Evolutionary conservation across 2,888 invertebrate species (phyloP), one percentile per base, ranked within the genome.

Genomic region (Ernsta delagoae): DNA sequence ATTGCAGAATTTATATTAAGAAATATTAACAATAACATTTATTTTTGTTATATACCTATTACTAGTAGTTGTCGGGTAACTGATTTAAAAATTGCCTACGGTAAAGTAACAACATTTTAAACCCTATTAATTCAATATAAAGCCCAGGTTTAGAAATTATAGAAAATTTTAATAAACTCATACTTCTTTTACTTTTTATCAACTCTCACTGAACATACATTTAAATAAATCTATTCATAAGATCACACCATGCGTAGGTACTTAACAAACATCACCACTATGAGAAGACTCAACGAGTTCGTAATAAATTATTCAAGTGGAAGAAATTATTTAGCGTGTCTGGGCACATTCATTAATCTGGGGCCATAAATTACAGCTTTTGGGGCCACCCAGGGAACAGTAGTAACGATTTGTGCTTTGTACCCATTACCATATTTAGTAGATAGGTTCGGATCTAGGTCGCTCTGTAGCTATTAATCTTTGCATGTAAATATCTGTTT

Each of bases 251-350:
- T n/a, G 45, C 45, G 45, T 45, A 3, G n/a, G 24, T 24, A 24
- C 24, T 45, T 45, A 45, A 45, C n/a, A 45, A 45, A 45, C n/a
- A 45, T 45, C 45, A n/a, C 45, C 45, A 45, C 45, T 45, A n/a
- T n/a, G n/a, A 45, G n/a, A 45, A n/a, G n/a, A 53, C 53, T 53
- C 16, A 53, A 24, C 24, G 24, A 31, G 16, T 6, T 41, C 41
- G 59, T 41, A 53, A 53, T 63, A 63, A 61, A 61, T 67, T 56
- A 67, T 56, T 67, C 67, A 67, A 67, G 60, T 67, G 54, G 39
- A 61, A 56, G 67, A 67, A 61, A 61, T 67, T 67, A 67, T 67
- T 67, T 67, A 66, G 43, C 67, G 61, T 56, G 54, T 36, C 61
- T 43, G 67, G 53, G 67, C 43, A 45, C 60, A 36, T 54, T 67